A percentile compares a stretch with the other conserved stretches of the same genome.
phyloP scores from a whole-genome alignment of 1,140 invertebrate genomes.

The Drosophila malerkotliana region DNA sequence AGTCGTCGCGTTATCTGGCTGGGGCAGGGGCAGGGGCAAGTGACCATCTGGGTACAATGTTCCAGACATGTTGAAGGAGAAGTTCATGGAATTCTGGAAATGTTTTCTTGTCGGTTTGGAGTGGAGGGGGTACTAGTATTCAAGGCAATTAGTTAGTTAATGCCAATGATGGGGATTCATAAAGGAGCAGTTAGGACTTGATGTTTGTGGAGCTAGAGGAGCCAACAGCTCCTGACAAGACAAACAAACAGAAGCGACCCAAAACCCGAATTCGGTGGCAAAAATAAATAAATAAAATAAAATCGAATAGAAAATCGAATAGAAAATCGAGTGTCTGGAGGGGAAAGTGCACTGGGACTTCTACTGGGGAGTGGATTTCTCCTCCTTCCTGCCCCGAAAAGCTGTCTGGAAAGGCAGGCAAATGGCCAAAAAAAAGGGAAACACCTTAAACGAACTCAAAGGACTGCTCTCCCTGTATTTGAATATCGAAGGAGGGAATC shows the following conservation, averaged over 20 bases:
- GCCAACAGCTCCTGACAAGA: background rate
- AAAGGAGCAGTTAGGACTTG: too few relatives aligned
- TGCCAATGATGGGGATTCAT: background rate
- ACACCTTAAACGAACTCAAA: slow-evolving; percentile 17
- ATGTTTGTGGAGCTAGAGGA: background rate
- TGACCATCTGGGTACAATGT: slow-evolving; percentile 40
- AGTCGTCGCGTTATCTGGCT: too few relatives aligned
- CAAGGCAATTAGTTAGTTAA: background rate
- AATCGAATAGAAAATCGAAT: background rate
- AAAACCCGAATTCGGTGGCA: slow-evolving; percentile 25
- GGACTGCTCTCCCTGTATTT: slow-evolving; percentile 11
- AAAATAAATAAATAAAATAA: slow-evolving; percentile 36
- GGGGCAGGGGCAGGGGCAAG: too few relatives aligned
- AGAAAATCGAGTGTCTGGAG: background rate
- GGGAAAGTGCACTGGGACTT: background rate
- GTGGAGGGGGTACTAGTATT: too few relatives aligned
- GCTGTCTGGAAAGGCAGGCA: slow-evolving; percentile 1
- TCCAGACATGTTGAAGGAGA: background rate
- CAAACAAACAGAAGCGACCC: slow-evolving; percentile 24
- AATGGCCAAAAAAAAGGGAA: slow-evolving; percentile 1
- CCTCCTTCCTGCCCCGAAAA: background rate
- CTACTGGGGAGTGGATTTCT: background rate
- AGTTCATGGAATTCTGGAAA: background rate
- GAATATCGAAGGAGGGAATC: background rate
- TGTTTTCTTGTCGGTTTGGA: too few relatives aligned